phyloP scores from a whole-genome alignment of 2,113 vertebrate genomes.

The Epinephelus cyanopodus region DNA sequence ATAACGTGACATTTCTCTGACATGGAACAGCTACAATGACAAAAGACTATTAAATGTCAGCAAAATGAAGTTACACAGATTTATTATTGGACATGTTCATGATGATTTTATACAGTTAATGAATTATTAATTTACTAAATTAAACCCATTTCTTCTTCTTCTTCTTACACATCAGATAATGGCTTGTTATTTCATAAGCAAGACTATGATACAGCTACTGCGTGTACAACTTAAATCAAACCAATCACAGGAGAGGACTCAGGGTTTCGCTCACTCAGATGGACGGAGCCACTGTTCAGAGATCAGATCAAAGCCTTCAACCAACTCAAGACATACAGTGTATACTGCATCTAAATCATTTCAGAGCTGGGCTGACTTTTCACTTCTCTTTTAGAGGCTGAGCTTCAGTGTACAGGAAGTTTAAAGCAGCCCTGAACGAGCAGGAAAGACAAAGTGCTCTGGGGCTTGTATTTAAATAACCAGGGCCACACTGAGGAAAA shows the following conservation, averaged over 20 bases:
- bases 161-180: constrained; percentile 19
- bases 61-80: constrained; percentile 33
- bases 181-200: constrained; percentile 43
- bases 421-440: background rate
- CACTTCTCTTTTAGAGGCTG: background rate
- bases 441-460: background rate
- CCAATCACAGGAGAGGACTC: constrained; percentile 23
- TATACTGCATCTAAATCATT: background rate
- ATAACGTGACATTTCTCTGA: constrained; percentile 41
- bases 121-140: constrained; percentile 39
- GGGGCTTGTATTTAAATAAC: background rate
- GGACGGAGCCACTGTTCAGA: constrained; percentile 29
- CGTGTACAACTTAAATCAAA: background rate
- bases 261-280: constrained; percentile 25
- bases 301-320: constrained; percentile 9
- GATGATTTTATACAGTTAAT: constrained; percentile 60
- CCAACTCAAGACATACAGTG: background rate
- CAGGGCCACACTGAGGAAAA: background rate
- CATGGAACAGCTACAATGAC: constrained; percentile 41
- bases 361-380: constrained; percentile 5
- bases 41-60: constrained; percentile 42
- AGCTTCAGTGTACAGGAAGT: constrained; percentile 1
- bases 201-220: constrained; percentile 53
- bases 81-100: constrained; percentile 23
- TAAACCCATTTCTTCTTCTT: constrained; percentile 6